Evolutionary conservation across 2,797 vertebrate genomes (phyloP).

Genomic region (Peromyscus eremicus): DNA sequence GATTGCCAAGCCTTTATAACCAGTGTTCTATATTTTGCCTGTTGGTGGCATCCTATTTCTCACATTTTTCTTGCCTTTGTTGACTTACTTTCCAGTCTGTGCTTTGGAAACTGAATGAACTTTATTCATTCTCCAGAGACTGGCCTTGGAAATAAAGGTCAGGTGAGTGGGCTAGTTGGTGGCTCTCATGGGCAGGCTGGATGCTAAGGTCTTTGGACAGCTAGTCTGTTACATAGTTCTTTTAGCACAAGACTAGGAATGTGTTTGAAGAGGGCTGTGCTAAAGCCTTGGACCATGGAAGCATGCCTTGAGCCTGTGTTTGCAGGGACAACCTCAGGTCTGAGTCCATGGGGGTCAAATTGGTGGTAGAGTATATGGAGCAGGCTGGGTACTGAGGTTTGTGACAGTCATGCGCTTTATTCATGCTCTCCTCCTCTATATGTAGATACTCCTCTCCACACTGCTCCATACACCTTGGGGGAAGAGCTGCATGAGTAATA

Average conservation of each 20-base stretch:
- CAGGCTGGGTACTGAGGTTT: neutral
- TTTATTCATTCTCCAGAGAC: neutral
- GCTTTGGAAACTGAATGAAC: neutral
- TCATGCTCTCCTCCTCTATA: neutral
- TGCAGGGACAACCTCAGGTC: neutral
- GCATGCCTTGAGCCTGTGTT: neutral
- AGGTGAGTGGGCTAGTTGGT: neutral
- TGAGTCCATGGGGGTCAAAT: neutral
- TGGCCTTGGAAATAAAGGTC: neutral
- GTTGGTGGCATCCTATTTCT: neutral
- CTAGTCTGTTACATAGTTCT: neutral
- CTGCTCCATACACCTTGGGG: neutral
- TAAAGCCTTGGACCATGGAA: neutral
- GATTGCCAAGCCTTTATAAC: neutral
- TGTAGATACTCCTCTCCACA: neutral
- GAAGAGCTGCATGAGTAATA: neutral
- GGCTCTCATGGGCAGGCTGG: accelerated
- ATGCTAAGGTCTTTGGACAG: neutral
- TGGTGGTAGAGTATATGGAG: neutral
- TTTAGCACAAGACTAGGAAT: neutral
- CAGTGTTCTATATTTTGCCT: neutral
- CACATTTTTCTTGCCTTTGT: neutral
- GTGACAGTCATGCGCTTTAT: no score
- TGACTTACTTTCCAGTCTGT: neutral
- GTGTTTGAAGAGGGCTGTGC: no score